phyloP scores from a whole-genome alignment of 2,888 invertebrate genomes.

The Sminthurides aquaticus region DNA sequence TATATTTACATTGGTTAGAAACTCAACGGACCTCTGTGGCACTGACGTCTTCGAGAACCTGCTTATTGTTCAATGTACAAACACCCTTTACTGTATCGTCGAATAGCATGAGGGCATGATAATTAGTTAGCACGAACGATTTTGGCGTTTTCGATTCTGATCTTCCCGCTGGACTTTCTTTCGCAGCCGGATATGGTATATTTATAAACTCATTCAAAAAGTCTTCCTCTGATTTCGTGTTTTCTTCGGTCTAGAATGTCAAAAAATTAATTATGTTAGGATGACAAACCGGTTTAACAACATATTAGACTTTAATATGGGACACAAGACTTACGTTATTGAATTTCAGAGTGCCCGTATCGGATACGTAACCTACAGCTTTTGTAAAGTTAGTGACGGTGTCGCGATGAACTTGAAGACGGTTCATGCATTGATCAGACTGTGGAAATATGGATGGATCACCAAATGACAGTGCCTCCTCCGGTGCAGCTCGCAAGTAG shows the following conservation, averaged over 20 bases:
- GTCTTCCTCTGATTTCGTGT: conserved; percentile 28
- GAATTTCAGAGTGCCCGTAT: conserved; percentile 34
- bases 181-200: conserved; percentile 32
- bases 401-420: conserved; percentile 33
- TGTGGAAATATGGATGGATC: conserved; percentile 20
- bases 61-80: conserved; percentile 73
- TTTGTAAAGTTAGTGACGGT: conserved; percentile 30
- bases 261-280: conserved; percentile 4
- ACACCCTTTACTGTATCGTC: conserved; percentile 74
- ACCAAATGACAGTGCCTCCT: conserved; percentile 34
- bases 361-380: conserved; percentile 38
- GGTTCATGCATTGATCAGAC: conserved; percentile 29
- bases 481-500: conserved; percentile 53
- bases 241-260: conserved; percentile 17
- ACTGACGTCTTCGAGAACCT: conserved; percentile 71
- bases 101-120: conserved; percentile 79
- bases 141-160: conserved; percentile 49
- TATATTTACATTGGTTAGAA: neutral
- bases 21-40: conserved; percentile 58
- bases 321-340: conserved; percentile 32
- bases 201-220: conserved; percentile 32
- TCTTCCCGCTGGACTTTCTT: conserved; percentile 14
- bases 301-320: neutral
- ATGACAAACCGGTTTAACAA: neutral
- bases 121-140: conserved; percentile 77